These are phyloP conservation scores for Sisor rabdophorus DNA, from an alignment of 2,113 vertebrate genomes.

Conservation along the genomic window DNA sequence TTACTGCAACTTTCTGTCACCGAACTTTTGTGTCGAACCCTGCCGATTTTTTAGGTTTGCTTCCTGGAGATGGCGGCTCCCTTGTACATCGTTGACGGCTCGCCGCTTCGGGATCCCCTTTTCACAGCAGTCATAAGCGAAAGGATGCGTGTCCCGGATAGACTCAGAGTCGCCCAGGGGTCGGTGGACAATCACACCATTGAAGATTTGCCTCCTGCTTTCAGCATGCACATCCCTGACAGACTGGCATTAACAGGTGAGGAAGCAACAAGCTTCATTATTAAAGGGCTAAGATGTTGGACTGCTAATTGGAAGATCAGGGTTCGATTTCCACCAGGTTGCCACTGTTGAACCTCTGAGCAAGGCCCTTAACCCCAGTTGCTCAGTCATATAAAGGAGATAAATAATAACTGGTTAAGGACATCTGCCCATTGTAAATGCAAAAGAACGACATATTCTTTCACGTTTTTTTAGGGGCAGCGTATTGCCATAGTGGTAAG, in stretches of 20 bases:
- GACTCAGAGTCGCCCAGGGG: conserved; percentile 59
- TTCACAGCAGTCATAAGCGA: conserved; percentile 70
- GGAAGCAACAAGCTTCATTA: background rate
- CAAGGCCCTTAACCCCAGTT: too few species aligned
- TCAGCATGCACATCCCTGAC: conserved; percentile 72
- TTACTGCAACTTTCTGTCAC: too few species aligned
- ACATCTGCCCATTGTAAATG: too few species aligned
- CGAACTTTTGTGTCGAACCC: background rate
- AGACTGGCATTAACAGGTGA: conserved; percentile 71
- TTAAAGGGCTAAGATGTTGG: too few species aligned
- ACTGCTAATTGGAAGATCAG: too few species aligned
- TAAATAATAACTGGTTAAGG: too few species aligned
- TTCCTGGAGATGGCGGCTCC: conserved; percentile 12
- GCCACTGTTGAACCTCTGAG: too few species aligned
- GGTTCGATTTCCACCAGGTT: too few species aligned
- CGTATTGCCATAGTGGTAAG: too few species aligned
- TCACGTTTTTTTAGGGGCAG: too few species aligned
- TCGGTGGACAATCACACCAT: conserved; percentile 27
- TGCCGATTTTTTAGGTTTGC: background rate
- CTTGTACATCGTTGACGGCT: conserved; percentile 15
- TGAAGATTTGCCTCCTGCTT: conserved; percentile 54
- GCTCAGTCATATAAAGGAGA: too few species aligned
- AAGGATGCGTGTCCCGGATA: conserved; percentile 71
- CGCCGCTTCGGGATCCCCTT: conserved; percentile 51
- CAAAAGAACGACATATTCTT: too few species aligned